Evolutionary conservation across 2,113 vertebrate genomes (phyloP).

Genomic region (Calyptomena viridis): DNA sequence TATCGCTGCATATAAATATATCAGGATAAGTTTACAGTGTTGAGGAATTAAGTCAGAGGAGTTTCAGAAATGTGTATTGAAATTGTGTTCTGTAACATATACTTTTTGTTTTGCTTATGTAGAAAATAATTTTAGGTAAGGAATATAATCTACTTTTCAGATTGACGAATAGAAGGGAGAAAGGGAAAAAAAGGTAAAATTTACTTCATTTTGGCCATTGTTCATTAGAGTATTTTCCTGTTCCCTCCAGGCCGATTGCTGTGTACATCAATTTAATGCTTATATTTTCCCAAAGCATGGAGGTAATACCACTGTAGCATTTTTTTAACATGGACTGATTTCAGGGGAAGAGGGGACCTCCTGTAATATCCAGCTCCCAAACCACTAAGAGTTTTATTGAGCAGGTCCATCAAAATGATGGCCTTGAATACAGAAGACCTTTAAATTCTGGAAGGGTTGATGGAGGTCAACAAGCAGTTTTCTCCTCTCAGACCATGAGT

Average conservation of each 20-base stretch:
- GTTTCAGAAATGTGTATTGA: not conserved
- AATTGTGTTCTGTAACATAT: not conserved
- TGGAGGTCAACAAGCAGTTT: not conserved
- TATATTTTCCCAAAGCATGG: not conserved
- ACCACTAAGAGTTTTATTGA: not conserved
- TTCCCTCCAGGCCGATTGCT: not conserved
- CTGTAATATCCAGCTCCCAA: not conserved
- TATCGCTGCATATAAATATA: not conserved
- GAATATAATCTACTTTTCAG: not conserved
- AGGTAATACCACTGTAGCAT: not conserved
- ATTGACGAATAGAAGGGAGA: not conserved
- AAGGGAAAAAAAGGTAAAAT: not conserved
- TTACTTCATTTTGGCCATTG: not conserved
- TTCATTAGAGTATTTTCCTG: not conserved
- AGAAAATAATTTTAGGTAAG: not conserved
- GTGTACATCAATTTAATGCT: not conserved
- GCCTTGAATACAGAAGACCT: not conserved
- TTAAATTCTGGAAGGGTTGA: not conserved
- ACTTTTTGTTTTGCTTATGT: not conserved
- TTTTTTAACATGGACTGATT: not conserved
- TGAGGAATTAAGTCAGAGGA: not conserved
- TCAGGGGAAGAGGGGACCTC: not conserved
- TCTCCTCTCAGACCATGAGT: not conserved
- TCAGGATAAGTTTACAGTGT: not conserved
- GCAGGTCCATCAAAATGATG: not conserved